Conservation (phyloP, 2,797 vertebrate species). For the Lithobates sylvaticus region DNA sequence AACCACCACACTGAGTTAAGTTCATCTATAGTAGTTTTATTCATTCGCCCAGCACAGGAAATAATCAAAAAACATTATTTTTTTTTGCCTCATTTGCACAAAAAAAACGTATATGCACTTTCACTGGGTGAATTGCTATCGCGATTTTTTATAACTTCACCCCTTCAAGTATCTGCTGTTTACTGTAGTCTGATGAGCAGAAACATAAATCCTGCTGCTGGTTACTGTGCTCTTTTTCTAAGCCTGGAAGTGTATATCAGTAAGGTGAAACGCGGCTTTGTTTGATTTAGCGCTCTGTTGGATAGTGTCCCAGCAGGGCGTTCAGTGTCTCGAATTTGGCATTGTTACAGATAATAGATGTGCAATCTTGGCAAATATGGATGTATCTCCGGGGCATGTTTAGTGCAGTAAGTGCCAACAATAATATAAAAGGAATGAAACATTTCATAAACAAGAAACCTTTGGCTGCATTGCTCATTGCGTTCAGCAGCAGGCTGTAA, state of each 20-base stretch:
- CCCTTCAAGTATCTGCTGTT: no score
- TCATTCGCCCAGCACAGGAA: no score
- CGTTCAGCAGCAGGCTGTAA: background rate
- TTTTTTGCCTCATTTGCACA: no score
- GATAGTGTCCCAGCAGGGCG: background rate
- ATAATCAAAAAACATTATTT: no score
- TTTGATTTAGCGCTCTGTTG: background rate
- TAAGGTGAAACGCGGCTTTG: background rate
- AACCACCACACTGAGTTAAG: no score
- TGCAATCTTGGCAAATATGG: conserved; percentile 7
- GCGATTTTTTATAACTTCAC: no score
- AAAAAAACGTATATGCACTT: no score
- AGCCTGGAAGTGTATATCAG: background rate
- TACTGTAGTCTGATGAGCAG: no score
- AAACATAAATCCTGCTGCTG: no score
- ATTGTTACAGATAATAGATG: background rate
- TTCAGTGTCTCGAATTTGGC: background rate
- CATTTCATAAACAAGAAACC: background rate
- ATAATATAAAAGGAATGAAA: background rate
- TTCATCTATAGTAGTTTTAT: no score
- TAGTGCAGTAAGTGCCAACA: background rate
- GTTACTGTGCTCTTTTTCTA: no score
- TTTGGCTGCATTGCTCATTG: background rate
- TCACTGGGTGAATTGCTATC: no score
- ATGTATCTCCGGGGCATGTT: conserved; percentile 2